Evolutionary conservation across 2,113 vertebrate genomes (phyloP).

Genomic region (Brevimyrus niger): DNA sequence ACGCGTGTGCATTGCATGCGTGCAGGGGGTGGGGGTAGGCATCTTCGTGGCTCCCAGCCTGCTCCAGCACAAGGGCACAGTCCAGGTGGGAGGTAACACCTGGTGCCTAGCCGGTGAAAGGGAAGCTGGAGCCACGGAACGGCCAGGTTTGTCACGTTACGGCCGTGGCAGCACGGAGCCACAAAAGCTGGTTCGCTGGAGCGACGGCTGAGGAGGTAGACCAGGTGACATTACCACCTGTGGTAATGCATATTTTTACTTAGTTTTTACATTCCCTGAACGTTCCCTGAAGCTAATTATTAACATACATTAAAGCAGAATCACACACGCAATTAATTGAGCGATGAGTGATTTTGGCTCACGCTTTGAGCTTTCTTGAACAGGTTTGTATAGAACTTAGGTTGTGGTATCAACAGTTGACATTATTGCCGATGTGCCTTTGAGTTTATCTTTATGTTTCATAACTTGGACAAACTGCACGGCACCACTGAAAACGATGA

Average conservation of each 20-base stretch:
- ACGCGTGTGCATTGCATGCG: neutral
- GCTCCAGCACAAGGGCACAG: slow-evolving; percentile 16
- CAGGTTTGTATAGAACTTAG: neutral
- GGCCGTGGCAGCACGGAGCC: slow-evolving; percentile 3
- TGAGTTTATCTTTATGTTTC: neutral
- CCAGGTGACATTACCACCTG: neutral
- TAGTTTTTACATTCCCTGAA: neutral
- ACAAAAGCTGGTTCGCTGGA: slow-evolving; percentile 14
- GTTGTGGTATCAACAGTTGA: neutral
- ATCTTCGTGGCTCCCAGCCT: slow-evolving; percentile 7
- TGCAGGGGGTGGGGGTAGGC: neutral
- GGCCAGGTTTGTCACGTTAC: slow-evolving; percentile 34
- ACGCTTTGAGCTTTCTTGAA: neutral
- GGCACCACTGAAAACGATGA: neutral
- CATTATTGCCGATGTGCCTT: neutral
- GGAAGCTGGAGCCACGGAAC: slow-evolving; percentile 18
- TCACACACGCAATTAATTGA: neutral
- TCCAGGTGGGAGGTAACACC: slow-evolving; percentile 18
- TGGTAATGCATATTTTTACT: neutral
- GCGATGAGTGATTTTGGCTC: neutral
- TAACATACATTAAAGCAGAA: neutral
- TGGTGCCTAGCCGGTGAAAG: slow-evolving; percentile 19
- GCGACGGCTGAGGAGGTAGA: neutral
- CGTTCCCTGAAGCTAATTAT: neutral
- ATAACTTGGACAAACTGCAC: neutral